Evolutionary conservation across 1,140 invertebrate species (phyloP).

Genomic region (Leptopilina boulardi): DNA sequence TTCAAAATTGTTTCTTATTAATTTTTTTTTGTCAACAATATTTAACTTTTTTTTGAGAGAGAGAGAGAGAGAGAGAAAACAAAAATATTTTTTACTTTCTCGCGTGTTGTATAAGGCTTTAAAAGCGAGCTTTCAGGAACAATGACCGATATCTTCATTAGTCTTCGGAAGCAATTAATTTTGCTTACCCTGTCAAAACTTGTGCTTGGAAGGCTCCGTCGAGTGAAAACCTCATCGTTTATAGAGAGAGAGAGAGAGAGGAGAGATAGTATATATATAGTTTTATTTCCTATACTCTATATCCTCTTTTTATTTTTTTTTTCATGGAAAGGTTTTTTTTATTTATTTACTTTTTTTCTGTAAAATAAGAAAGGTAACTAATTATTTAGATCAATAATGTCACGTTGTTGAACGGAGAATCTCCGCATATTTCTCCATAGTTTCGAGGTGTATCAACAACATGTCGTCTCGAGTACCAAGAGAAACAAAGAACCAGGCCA

Average conservation of each 20-base stretch:
- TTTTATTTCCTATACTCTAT: not conserved
- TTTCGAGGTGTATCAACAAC: slow-evolving; percentile 63
- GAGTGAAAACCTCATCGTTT: slow-evolving; percentile 14
- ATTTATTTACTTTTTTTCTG: no score
- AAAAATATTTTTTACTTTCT: not conserved
- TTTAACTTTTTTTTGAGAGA: not conserved
- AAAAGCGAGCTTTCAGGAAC: not conserved
- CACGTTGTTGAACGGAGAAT: slow-evolving; percentile 41
- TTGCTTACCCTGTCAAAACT: not conserved
- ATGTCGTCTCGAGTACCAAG: slow-evolving; percentile 66
- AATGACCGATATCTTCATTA: not conserved
- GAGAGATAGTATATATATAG: no score
- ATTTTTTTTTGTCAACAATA: no score
- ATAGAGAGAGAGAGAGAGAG: not conserved
- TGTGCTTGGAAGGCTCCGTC: not conserved
- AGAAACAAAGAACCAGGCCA: slow-evolving; percentile 69
- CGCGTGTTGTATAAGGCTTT: not conserved
- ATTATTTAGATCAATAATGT: slow-evolving; percentile 24
- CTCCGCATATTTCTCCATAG: slow-evolving; percentile 63
- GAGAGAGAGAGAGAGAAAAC: no score
- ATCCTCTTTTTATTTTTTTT: not conserved
- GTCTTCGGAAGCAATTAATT: slow-evolving; percentile 9
- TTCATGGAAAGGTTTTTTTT: not conserved
- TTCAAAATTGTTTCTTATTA: no score
- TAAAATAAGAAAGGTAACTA: not conserved